These are phyloP conservation scores for Sesia apiformis DNA, from an alignment of 2,888 invertebrate species.

Conservation along the genomic window DNA sequence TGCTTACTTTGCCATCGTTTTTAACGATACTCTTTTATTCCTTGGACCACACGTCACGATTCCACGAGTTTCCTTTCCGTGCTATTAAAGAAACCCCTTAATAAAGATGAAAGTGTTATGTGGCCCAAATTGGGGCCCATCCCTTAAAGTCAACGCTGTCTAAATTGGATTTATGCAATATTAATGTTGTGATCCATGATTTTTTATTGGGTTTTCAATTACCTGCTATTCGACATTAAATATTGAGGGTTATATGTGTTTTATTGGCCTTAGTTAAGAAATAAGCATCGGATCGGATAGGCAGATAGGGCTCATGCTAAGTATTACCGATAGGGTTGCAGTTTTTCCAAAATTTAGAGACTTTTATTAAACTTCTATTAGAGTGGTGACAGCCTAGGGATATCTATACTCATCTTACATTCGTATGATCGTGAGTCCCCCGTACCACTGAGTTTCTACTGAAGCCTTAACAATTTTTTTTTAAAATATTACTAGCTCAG, in stretches of 20 bases:
- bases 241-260: background rate
- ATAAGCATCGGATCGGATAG: too few species aligned
- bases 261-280: too few species aligned
- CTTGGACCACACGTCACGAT: conserved; percentile 11
- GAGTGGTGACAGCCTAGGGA: too few species aligned
- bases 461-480: too few species aligned
- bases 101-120: conserved; percentile 54
- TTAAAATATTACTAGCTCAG: too few species aligned
- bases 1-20: background rate
- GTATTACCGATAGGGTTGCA: too few species aligned
- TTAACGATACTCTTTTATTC: conserved; percentile 4
- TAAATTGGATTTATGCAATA: background rate
- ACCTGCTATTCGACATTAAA: background rate
- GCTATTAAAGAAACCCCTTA: conserved; percentile 58
- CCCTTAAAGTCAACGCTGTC: conserved; percentile 6
- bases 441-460: too few species aligned
- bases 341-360: too few species aligned
- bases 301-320: too few species aligned
- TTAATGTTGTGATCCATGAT: background rate
- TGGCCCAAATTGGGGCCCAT: conserved; percentile 6
- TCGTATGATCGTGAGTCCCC: too few species aligned
- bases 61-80: conserved; percentile 31
- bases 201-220: background rate
- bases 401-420: too few species aligned
- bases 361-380: too few species aligned